A percentile compares a stretch with the other conserved stretches of the same genome.
Conservation (phyloP, 2,888 invertebrate species). For the Hirudinaria manillensis region DNA sequence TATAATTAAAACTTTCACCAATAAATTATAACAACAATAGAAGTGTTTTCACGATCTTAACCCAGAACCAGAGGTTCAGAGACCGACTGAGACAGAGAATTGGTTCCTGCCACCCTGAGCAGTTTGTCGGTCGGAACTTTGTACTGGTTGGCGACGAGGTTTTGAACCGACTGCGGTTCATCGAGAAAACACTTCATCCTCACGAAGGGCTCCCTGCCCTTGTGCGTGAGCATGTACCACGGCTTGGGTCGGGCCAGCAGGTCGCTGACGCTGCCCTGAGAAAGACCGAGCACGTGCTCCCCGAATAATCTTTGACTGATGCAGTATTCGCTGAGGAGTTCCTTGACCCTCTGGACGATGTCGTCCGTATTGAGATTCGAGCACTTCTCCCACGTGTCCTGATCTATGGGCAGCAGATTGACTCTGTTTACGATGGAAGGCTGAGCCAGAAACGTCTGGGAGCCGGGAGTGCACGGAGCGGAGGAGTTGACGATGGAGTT, state of each 20-base stretch:
- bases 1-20: background rate
- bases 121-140: conserved; percentile 82
- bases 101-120: conserved; percentile 9
- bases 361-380: conserved; percentile 96
- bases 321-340: conserved; percentile 56
- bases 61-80: background rate
- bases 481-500: conserved; percentile 72
- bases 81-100: background rate
- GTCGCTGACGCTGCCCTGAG: conserved; percentile 86
- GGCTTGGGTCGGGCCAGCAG: conserved; percentile 92
- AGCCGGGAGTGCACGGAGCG: conserved; percentile 36
- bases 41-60: background rate
- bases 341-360: conserved; percentile 74
- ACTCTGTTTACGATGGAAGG: conserved; percentile 76
- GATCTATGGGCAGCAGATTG: conserved; percentile 92
- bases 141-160: conserved; percentile 90
- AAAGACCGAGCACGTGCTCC: conserved; percentile 74
- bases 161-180: conserved; percentile 87
- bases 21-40: background rate
- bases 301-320: conserved; percentile 95
- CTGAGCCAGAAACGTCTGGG: conserved; percentile 67
- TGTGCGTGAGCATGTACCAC: conserved; percentile 98
- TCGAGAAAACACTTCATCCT: conserved; percentile 80
- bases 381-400: conserved; percentile 96
- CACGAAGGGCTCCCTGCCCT: conserved; percentile 72